A percentile compares a stretch with the other conserved stretches of the same genome.
These are phyloP conservation scores for Microctenopoma stevenorrisi DNA, from an alignment of 2,797 vertebrate genomes.

Conservation along the genomic window DNA sequence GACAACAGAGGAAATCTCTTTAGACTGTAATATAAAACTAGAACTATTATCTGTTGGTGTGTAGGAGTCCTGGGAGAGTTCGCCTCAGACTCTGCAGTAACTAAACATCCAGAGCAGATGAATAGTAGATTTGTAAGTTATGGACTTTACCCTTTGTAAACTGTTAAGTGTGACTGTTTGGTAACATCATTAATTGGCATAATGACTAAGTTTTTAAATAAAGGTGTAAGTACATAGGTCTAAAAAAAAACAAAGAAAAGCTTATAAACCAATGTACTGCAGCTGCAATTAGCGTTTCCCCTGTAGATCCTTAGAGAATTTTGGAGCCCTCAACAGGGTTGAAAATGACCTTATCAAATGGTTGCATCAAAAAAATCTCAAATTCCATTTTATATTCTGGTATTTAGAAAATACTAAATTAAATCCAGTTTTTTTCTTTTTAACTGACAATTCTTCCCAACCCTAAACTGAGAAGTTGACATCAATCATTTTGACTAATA, in stretches of 20 bases:
- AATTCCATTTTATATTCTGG: too few relatives aligned
- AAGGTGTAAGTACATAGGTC: neutral
- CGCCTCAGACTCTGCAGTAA: neutral
- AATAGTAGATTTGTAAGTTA: neutral
- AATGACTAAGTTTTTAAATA: neutral
- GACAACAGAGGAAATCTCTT: slow-evolving; percentile 10
- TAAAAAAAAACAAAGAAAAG: neutral
- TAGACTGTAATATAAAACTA: neutral
- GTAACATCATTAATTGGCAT: too few relatives aligned
- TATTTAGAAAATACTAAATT: too few relatives aligned
- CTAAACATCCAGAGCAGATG: neutral
- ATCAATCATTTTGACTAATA: too few relatives aligned
- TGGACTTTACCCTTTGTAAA: neutral
- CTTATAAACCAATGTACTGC: neutral
- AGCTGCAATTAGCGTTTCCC: slow-evolving; percentile 21
- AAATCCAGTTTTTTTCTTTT: too few relatives aligned
- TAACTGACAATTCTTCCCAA: too few relatives aligned
- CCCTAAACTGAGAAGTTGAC: too few relatives aligned
- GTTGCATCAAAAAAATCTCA: too few relatives aligned
- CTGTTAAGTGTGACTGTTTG: neutral
- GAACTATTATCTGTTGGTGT: neutral
- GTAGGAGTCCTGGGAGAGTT: slow-evolving; percentile 1
- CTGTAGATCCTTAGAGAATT: neutral
- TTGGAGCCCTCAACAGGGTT: neutral
- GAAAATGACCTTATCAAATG: neutral